Evolutionary conservation across 1,140 invertebrate genomes (phyloP).

Genomic region (Temnothorax nylanderi): DNA sequence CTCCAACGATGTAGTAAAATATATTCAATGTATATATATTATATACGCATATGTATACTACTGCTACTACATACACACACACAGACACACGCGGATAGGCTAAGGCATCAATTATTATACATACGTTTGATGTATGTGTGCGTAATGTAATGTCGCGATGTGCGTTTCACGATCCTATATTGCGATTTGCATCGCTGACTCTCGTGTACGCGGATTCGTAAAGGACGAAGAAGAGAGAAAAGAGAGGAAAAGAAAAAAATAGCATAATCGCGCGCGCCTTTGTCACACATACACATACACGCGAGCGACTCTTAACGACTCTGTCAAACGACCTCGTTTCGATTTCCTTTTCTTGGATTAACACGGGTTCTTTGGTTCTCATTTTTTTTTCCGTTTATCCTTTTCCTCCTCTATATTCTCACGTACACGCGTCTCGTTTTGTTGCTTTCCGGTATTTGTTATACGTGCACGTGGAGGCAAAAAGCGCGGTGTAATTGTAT

Average conservation of each 20-base stretch:
- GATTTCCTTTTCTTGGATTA: conserved; percentile 33
- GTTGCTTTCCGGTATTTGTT: conserved; percentile 28
- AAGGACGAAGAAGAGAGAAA: neutral
- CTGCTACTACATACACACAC: neutral
- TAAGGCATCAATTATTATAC: conserved; percentile 44
- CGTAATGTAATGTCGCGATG: conserved; percentile 49
- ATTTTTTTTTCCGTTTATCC: conserved; percentile 30
- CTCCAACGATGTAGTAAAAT: conserved; percentile 58
- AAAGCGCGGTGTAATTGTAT: conserved; percentile 32
- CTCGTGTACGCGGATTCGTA: conserved; percentile 19
- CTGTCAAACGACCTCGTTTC: conserved; percentile 13
- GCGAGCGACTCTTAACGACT: conserved; percentile 14
- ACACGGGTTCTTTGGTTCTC: conserved; percentile 37
- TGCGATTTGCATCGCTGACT: conserved; percentile 15
- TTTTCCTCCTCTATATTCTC: neutral
- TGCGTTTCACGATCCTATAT: conserved; percentile 27
- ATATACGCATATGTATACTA: conserved; percentile 48
- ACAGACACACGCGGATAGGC: conserved; percentile 39
- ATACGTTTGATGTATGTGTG: conserved; percentile 55
- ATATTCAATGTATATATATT: conserved; percentile 60
- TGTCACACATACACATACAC: conserved; percentile 6
- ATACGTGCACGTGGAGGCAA: neutral
- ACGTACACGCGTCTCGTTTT: conserved; percentile 4
- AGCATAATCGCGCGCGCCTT: conserved; percentile 45
- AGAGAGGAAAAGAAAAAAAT: neutral